These are phyloP conservation scores for Ivindomyrus marchei DNA, from an alignment of 2,113 vertebrate genomes.

Conservation along the genomic window DNA sequence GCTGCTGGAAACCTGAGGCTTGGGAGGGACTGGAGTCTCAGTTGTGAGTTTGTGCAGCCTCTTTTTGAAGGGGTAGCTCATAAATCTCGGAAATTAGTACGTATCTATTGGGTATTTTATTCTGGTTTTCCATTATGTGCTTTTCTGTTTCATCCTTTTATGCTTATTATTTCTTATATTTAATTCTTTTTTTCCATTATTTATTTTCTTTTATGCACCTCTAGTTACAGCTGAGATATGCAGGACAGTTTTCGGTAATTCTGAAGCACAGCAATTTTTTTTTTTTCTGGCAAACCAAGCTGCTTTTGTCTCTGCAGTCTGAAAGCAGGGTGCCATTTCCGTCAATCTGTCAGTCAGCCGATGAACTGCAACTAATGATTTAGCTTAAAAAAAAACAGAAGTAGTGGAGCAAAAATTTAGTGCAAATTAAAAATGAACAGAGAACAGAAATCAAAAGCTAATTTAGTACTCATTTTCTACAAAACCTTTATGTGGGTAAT, in stretches of 20 bases:
- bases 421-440: constrained; percentile 13
- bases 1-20: neutral
- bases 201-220: neutral
- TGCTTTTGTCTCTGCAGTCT: constrained; percentile 11
- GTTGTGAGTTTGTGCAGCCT: neutral
- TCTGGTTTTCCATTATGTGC: neutral
- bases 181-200: neutral
- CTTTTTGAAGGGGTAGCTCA: neutral
- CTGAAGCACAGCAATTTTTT: neutral
- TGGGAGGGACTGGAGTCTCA: neutral
- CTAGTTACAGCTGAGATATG: neutral
- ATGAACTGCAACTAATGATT: constrained; percentile 15
- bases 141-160: neutral
- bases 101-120: neutral
- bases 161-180: neutral
- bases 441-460: neutral
- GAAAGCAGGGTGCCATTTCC: neutral
- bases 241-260: neutral
- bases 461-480: constrained; percentile 12
- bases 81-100: neutral
- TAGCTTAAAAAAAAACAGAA: constrained; percentile 19
- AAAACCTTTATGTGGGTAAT: neutral
- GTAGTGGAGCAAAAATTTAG: constrained; percentile 4
- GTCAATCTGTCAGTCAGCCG: constrained; percentile 11
- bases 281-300: neutral